These are phyloP conservation scores for Thecophora atra DNA, from an alignment of 2,888 invertebrate species.

Conservation along the genomic window DNA sequence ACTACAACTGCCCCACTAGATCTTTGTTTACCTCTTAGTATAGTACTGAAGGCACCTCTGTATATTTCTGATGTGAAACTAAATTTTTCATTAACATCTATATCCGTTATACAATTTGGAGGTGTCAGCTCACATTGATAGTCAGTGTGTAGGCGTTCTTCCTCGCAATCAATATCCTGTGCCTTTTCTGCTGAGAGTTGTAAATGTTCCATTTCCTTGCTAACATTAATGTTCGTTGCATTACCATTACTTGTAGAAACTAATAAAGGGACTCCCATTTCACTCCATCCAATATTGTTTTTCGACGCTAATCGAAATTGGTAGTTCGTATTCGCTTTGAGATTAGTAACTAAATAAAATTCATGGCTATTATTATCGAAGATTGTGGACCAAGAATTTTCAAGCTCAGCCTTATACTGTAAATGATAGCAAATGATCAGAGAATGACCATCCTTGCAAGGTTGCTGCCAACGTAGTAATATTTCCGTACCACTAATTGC, in stretches of 20 bases:
- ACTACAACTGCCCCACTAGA: conserved; percentile 79
- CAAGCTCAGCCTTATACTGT: conserved; percentile 80
- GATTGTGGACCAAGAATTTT: conserved; percentile 85
- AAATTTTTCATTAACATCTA: conserved; percentile 78
- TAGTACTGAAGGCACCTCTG: conserved; percentile 86
- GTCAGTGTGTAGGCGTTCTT: conserved; percentile 73
- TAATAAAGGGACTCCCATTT: conserved; percentile 84
- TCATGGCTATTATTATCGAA: conserved; percentile 93
- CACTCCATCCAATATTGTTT: conserved; percentile 94
- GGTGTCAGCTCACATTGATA: conserved; percentile 80
- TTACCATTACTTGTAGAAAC: conserved; percentile 76
- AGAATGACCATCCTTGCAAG: conserved; percentile 90
- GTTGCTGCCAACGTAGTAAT: conserved; percentile 91
- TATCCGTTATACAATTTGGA: conserved; percentile 76
- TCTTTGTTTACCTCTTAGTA: conserved; percentile 84
- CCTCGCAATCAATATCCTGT: conserved; percentile 74
- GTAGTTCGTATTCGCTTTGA: conserved; percentile 84
- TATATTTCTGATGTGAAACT: conserved; percentile 86
- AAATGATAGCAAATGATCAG: conserved; percentile 89
- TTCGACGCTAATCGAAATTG: conserved; percentile 88
- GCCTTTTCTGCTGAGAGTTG: conserved; percentile 88
- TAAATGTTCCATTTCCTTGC: conserved; percentile 83
- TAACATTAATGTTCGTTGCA: conserved; percentile 78
- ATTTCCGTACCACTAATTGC: conserved; percentile 87
- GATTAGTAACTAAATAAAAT: conserved; percentile 82